phyloP scores from a whole-genome alignment of 2,113 vertebrate species.

The Hiodon alosoides region DNA sequence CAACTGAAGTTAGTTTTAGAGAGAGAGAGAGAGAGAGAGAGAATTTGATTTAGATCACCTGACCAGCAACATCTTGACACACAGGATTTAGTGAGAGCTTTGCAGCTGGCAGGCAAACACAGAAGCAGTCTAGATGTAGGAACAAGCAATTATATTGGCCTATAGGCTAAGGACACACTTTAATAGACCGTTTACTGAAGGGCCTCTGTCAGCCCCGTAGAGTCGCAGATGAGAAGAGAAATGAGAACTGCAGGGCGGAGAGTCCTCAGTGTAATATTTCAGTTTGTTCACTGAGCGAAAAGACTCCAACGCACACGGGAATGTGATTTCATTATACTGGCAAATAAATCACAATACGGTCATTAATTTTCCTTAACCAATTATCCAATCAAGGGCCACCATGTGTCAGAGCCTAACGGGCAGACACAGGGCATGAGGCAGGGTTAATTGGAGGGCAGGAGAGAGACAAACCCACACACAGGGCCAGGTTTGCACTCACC shows the following conservation, averaged over 20 bases:
- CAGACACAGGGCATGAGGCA: no score
- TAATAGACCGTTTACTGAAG: conserved; percentile 27
- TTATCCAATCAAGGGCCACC: no score
- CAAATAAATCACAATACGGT: neutral
- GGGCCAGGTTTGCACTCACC: no score
- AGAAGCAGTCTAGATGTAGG: conserved; percentile 20
- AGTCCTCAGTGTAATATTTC: conserved; percentile 27
- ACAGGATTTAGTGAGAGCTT: conserved; percentile 20
- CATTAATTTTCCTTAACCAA: neutral
- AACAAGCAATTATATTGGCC: conserved; percentile 24
- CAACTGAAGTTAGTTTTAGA: neutral
- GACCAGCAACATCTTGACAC: conserved; percentile 13
- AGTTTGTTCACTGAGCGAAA: conserved; percentile 5
- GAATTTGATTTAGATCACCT: conserved; percentile 17
- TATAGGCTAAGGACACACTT: conserved; percentile 22
- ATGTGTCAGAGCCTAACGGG: no score
- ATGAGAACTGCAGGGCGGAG: conserved; percentile 19
- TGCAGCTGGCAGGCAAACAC: conserved; percentile 15
- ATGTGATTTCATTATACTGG: no score
- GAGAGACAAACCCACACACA: no score
- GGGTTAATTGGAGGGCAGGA: no score
- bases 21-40: neutral
- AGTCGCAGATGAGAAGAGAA: conserved; percentile 23
- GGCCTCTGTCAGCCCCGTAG: conserved; percentile 21
- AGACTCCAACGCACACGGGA: neutral